Base-by-base conservation (phyloP, 2,113 vertebrate genomes). In the Myocastor coypus region DNA sequence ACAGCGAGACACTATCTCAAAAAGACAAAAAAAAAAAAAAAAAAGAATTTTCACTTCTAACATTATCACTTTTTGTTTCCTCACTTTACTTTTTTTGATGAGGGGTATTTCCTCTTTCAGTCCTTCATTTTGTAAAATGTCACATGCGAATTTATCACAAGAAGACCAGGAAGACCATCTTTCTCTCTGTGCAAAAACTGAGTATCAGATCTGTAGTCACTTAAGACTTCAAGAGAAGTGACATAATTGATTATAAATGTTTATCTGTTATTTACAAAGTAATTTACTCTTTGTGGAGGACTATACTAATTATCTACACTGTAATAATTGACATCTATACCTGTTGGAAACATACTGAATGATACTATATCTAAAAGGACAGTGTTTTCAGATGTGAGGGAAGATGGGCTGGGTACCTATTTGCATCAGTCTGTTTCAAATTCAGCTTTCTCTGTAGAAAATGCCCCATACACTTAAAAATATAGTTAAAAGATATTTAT, bases 401-500 rank as follows among this genome's bases (percentile, higher is more conserved):
- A 96, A 88, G n/a, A 59, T 93, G 30, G 57, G 8, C 17, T 71
- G 32, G 3, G 12, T 71, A 1, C 20, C 61, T 87, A 34, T 94
- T 87, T 80, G 57, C 73, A 52, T 94, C 77, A 84, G 64, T 94
- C 63, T 66, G 32, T 28, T 24, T 91, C 57, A 83, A 71, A 69
- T 93, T 87, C 55, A 88, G 78, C 46, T 84, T 93, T 93, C 81
- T n/a, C 28, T 84, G 24, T 69, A 68, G 50, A 59, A 75, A 80
- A 63, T 91, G 83, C 37, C 55, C 37, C 77, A 61, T 66, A 57
- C 17, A 61, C 11, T 94, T 92, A 52, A 89, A 89, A 89, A 28
- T 89, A 89, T 6, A 86, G 16, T 66, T 89, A 69, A 92, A 61
- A 96, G 42, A n/a, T 57, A 83, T 26, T 88, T 88, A 87, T 66